phyloP scores from a whole-genome alignment of 2,113 vertebrate genomes.

The Corythornis vintsioides region DNA sequence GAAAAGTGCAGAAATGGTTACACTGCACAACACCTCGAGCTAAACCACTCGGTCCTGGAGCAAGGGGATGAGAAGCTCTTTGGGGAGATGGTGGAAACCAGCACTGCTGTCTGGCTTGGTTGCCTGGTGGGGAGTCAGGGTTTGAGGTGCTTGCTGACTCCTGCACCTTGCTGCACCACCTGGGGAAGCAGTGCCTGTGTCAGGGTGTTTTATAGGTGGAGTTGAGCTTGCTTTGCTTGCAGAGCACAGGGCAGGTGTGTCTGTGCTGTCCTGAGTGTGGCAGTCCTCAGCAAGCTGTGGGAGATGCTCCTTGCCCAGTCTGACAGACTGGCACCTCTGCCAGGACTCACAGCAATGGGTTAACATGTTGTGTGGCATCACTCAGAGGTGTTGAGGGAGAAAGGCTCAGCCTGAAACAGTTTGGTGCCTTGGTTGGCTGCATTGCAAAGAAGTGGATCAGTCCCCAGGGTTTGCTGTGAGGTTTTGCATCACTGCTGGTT shows the following conservation, averaged over 20 bases:
- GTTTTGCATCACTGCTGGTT: not conserved
- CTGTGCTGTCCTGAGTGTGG: not conserved
- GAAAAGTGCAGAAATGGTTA: not conserved
- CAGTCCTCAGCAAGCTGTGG: not conserved
- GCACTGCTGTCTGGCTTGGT: not conserved
- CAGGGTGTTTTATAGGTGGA: not conserved
- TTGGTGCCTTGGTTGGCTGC: not conserved
- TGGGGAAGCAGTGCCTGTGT: not conserved
- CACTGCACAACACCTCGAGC: fast-evolving
- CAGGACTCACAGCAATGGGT: not conserved
- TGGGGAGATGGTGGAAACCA: not conserved
- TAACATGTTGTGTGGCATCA: fast-evolving
- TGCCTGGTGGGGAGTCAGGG: too few relatives aligned
- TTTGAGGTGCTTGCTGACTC: not conserved
- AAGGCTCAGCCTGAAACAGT: not conserved
- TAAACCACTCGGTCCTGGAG: not conserved
- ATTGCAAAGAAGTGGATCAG: not conserved
- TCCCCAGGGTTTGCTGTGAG: not conserved
- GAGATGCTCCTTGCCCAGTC: not conserved
- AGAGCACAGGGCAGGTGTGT: not conserved
- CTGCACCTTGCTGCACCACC: fast-evolving
- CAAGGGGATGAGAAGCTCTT: not conserved
- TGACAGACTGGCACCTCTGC: not conserved
- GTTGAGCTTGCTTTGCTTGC: not conserved
- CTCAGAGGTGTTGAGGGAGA: not conserved